Evolutionary conservation across 2,888 invertebrate genomes (phyloP), one percentile per base, ranked within the genome.

Genomic region (Drosophila picticornis): DNA sequence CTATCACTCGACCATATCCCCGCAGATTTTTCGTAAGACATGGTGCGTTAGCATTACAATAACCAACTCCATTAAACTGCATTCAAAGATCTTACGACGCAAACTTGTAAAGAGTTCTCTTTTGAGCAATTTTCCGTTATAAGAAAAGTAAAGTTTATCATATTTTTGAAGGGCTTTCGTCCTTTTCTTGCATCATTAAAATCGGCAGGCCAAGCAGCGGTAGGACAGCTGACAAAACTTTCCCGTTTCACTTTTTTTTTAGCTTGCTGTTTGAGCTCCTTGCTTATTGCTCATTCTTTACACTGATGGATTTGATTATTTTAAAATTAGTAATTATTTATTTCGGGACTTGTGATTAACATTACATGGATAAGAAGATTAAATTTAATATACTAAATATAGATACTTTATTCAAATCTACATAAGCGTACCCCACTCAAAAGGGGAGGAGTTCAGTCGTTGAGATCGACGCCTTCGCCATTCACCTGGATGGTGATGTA

Each of bases 401-500:
- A 69, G 25, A 48, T 58, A 60, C 48, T 56, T 65, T 64, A 29
- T 77, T 64, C 61, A 74, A 34, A 57, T 50, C 57, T 59, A 68
- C 46, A 63, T 16, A 38, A 22, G 40, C 25, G 22, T 29, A 11
- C 11, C 34, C 29, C 16, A 40, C 25, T 27, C 27, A 52, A 62
- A 52, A 57, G 55, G 46, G 46, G 16, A 46, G 16, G 16, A 60
- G 58, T 55, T 81, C 69, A 80, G 32, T 90, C 75, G 36, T 83
- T 80, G 32, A 91, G 80, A 32, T 91, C 77, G 5, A 92, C 75
- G 13, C 91, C 91, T 52, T 91, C 87, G 1, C 92, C 92, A 55
- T 92, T 92, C 19, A 93, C 73, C 77, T 92, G 91, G 19, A 80
- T 89, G 52, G 81, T 86, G 13, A 79, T 78, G 51, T 67, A 64